Percentiles rank a stretch among this genome's conserved stretches.
phyloP scores from a whole-genome alignment of 2,888 invertebrate genomes.

The Odontocolon sp. region DNA sequence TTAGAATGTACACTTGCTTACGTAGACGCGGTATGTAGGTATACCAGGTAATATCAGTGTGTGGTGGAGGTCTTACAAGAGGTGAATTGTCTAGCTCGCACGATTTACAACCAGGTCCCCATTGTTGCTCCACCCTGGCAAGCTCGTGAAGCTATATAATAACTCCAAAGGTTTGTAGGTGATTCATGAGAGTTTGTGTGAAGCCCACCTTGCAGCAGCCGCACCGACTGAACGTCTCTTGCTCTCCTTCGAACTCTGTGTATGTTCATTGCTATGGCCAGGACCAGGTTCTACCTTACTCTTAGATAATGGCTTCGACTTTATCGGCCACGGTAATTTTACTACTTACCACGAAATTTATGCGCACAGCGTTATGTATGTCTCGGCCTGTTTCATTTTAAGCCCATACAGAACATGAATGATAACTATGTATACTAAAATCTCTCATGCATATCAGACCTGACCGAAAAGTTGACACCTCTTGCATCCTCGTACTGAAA shows the following conservation, averaged over 20 bases:
- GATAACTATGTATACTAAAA: neutral
- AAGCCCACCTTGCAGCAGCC: conserved; percentile 20
- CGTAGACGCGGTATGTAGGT: neutral
- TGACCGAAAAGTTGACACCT: conserved; percentile 10
- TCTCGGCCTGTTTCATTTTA: conserved; percentile 7
- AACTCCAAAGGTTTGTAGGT: conserved; percentile 36
- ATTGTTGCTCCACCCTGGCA: conserved; percentile 33
- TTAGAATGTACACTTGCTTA: neutral
- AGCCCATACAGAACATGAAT: neutral
- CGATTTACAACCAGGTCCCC: conserved; percentile 39
- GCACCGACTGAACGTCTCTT: neutral
- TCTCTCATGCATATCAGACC: neutral
- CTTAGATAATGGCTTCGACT: conserved; percentile 28
- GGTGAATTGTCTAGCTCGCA: conserved; percentile 32
- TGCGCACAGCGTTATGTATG: conserved; percentile 24
- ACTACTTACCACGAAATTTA: conserved; percentile 40
- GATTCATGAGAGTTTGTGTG: conserved; percentile 43
- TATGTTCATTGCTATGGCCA: neutral
- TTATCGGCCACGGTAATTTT: conserved; percentile 47
- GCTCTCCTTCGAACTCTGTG: neutral
- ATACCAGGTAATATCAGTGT: neutral
- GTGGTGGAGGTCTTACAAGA: conserved; percentile 11
- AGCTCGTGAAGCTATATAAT: conserved; percentile 15
- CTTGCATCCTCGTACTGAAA: no score
- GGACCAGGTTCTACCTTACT: neutral